phyloP scores from a whole-genome alignment of 2,888 invertebrate species.

The Thalpophila matura region DNA sequence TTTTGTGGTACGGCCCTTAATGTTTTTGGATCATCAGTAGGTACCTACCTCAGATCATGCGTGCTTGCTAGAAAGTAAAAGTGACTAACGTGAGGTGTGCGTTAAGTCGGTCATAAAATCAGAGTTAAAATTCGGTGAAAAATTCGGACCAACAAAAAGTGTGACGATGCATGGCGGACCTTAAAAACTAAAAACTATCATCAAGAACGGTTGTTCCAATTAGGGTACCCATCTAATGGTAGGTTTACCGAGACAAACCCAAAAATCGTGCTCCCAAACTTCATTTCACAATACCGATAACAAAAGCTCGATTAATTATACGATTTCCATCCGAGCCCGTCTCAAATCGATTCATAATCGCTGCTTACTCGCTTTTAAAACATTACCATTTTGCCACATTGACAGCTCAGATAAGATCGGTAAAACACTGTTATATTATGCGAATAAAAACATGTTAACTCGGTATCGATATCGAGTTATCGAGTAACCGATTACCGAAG shows the following conservation, averaged over 20 bases:
- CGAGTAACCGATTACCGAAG: conserved; percentile 65
- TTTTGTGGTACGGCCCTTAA: too few relatives aligned
- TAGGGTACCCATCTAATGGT: too few relatives aligned
- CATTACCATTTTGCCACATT: conserved; percentile 32
- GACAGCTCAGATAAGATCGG: conserved; percentile 52
- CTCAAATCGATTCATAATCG: conserved; percentile 32
- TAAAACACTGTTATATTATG: conserved; percentile 49
- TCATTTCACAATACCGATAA: conserved; percentile 19
- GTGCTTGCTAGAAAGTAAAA: too few relatives aligned
- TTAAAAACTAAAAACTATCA: too few relatives aligned
- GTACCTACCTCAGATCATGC: too few relatives aligned
- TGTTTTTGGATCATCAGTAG: background rate
- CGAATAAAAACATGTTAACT: conserved; percentile 58
- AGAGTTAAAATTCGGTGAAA: too few relatives aligned
- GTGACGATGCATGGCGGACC: too few relatives aligned
- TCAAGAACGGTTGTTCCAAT: background rate
- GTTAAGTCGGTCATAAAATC: too few relatives aligned
- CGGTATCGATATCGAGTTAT: conserved; percentile 62
- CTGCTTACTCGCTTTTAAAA: conserved; percentile 25
- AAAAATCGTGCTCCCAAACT: conserved; percentile 2
- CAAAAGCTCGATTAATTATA: conserved; percentile 26
- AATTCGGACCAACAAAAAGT: too few relatives aligned
- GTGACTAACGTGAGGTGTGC: too few relatives aligned
- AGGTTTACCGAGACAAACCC: conserved; percentile 4
- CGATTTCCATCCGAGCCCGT: conserved; percentile 27